phyloP scores from a whole-genome alignment of 2,888 invertebrate genomes.

The Dryobotodes eremita region DNA sequence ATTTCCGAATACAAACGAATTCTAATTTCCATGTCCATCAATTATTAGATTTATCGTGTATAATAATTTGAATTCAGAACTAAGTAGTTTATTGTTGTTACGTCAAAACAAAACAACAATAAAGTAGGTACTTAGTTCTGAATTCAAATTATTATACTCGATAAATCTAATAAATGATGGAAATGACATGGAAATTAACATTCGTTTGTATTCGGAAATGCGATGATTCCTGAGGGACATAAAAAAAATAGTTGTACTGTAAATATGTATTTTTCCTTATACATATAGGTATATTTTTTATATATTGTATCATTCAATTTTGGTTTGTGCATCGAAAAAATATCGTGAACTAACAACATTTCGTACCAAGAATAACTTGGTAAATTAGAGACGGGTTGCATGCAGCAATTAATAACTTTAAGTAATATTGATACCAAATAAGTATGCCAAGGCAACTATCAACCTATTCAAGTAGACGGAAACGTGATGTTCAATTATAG shows the following conservation, averaged over 20 bases:
- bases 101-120: no score
- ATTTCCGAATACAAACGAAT: no score
- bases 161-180: no score
- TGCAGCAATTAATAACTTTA: conserved; percentile 69
- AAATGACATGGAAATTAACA: no score
- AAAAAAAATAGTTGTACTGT: neutral
- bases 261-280: neutral
- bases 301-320: neutral
- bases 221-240: no score
- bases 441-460: conserved; percentile 86
- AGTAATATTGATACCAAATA: conserved; percentile 82
- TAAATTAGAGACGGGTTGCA: conserved; percentile 60
- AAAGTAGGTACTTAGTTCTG: no score
- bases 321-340: conserved; percentile 20
- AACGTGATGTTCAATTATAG: conserved; percentile 85
- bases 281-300: neutral
- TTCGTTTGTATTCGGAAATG: no score
- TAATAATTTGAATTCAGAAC: no score
- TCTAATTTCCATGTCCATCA: no score
- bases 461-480: conserved; percentile 81
- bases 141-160: no score
- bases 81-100: no score
- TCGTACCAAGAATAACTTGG: conserved; percentile 26
- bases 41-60: no score
- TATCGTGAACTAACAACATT: conserved; percentile 30